Evolutionary conservation across 2,888 invertebrate genomes (phyloP), one percentile per base, ranked within the genome.

Genomic region (Crocallis elinguaria): DNA sequence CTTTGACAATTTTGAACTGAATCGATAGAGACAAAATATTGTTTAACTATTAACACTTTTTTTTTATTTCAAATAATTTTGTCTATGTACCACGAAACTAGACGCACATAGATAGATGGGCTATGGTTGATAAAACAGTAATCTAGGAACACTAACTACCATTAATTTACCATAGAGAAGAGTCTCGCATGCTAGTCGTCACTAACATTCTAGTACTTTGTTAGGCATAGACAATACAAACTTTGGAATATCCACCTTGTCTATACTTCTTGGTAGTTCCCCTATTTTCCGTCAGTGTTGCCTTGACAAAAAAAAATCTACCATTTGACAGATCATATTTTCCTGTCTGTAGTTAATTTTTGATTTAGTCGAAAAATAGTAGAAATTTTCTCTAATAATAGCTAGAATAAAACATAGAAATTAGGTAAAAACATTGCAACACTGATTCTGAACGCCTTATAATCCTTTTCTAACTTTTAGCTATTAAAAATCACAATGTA

Each of bases 131-230:
- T 56, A 66, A 71, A 67, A 68, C 66, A 68, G 77, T 79, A 82
- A 73, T 67, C 79, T 49, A 43, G 37, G 42, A 48, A 48, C 55
- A 67, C 66, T 72, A 74, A 71, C 67, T 62, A 62, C 60, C 66
- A 66, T 69, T 66, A 58, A 52, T 37, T 2, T 65, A 75, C 65
- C 62, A 75, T 82, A 82, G 81, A 71, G 61, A 66, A 81, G 62
- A 80, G 14, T 49, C 69, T 75, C 81, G 88, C 88, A 89, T 88
- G 88, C 88, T 89, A 88, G 86, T 75, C 64, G 53, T 82, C 78
- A 87, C 86, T 87, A 88, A 86, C 82, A 78, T 77, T 66, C 72
- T 82, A 83, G 77, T 77, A 60, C 64, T 63, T 64, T 61, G 71
- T 71, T 74, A 76, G 67, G 75, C 66, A 73, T 80, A 79, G 78